Percentiles rank a stretch among this genome's conserved stretches.
phyloP scores from a whole-genome alignment of 2,888 invertebrate genomes.

The Tortricodes alternella region DNA sequence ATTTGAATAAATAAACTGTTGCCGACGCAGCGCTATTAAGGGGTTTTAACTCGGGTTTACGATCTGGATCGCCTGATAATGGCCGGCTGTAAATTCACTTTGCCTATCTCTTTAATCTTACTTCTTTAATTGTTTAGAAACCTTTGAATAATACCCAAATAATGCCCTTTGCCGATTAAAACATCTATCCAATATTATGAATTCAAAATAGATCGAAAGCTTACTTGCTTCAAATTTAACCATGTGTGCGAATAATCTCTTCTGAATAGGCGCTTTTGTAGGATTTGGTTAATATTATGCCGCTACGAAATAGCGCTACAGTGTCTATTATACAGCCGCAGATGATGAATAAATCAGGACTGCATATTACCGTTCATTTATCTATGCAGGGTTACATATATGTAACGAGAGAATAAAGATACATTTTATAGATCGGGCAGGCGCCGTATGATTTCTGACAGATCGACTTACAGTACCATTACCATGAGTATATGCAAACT shows the following conservation, averaged over 20 bases:
- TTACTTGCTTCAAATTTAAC: background rate
- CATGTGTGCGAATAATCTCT: constrained; percentile 1
- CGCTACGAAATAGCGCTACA: background rate
- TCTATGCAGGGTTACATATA: no score
- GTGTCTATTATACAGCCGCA: background rate
- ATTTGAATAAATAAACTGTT: constrained; percentile 65
- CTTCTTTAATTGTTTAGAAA: constrained; percentile 49
- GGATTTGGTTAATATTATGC: constrained; percentile 15
- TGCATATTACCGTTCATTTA: background rate
- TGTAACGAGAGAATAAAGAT: no score
- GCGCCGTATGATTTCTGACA: no score
- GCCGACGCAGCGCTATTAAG: constrained; percentile 56
- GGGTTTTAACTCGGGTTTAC: constrained; percentile 60
- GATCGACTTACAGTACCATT: no score
- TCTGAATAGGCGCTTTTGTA: constrained; percentile 1
- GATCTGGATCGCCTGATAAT: constrained; percentile 62
- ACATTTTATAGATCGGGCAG: no score
- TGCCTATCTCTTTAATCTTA: constrained; percentile 55
- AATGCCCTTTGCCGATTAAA: no score
- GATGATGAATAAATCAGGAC: constrained; percentile 12
- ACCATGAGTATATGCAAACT: no score
- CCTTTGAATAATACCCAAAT: constrained; percentile 26
- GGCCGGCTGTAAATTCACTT: constrained; percentile 59
- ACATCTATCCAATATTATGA: no score
- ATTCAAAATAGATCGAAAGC: no score